These are phyloP conservation scores for Coregonus ussuriensis DNA, from an alignment of 2,797 vertebrate species.

Conservation along the genomic window DNA sequence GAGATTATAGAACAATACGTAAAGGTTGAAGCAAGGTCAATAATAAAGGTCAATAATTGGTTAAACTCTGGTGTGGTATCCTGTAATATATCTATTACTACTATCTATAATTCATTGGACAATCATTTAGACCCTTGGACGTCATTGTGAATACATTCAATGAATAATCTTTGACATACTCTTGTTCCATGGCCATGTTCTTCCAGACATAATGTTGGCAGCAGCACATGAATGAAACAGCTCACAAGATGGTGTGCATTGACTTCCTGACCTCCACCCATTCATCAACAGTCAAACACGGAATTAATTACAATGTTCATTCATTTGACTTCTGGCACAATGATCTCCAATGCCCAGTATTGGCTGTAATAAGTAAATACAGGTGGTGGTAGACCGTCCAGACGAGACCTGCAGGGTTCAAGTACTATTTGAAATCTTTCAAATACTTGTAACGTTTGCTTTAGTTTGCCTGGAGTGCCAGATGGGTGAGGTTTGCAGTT, in stretches of 20 bases:
- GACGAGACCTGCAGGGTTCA: background rate
- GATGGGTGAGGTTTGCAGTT: background rate
- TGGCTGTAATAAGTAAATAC: background rate
- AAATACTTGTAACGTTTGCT: background rate
- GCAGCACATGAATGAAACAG: background rate
- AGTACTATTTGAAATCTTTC: background rate
- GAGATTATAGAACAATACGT: too few species aligned
- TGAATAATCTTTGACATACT: background rate
- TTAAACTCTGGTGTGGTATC: background rate
- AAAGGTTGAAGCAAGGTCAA: background rate
- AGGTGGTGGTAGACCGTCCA: background rate
- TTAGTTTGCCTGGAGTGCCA: background rate
- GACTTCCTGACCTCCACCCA: background rate
- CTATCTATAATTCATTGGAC: background rate
- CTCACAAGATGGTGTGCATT: background rate
- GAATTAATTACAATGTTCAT: background rate
- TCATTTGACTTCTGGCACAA: background rate
- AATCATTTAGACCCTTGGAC: background rate
- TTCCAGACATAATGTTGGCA: background rate
- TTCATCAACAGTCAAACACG: background rate
- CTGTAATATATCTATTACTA: background rate
- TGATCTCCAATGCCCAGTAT: background rate
- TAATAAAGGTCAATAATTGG: background rate
- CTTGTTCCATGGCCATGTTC: background rate
- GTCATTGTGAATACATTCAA: too few species aligned